Evolutionary conservation across 2,888 invertebrate species (phyloP).

Genomic region (Philonicus albiceps): DNA sequence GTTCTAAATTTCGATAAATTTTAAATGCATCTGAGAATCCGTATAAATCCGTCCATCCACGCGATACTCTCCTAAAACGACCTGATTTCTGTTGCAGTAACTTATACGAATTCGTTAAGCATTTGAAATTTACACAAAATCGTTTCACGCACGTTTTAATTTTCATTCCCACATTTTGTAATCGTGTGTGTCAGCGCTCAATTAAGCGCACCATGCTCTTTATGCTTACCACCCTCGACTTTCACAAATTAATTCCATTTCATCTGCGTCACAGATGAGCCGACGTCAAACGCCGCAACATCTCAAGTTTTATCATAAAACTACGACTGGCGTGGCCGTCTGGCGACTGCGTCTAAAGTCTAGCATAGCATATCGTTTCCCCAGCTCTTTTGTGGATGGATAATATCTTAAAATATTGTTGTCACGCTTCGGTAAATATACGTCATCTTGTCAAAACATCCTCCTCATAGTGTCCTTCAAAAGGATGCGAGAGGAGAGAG

Average conservation of each 20-base stretch:
- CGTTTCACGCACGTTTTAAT: neutral
- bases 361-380: neutral
- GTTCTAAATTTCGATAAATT: neutral
- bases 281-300: neutral
- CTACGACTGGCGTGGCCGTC: neutral
- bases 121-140: neutral
- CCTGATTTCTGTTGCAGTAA: neutral
- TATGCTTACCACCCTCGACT: neutral
- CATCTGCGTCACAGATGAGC: neutral
- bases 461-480: neutral
- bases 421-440: conserved; percentile 1
- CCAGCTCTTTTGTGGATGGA: neutral
- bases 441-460: neutral
- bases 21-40: neutral
- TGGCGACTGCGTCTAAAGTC: neutral
- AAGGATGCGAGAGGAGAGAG: neutral
- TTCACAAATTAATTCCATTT: neutral
- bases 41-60: neutral
- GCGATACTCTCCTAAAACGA: neutral
- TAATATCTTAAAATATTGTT: neutral
- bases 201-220: neutral
- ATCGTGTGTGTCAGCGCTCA: neutral
- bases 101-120: neutral
- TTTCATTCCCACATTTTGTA: neutral
- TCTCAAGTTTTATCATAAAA: neutral